phyloP scores from a whole-genome alignment of 2,113 vertebrate genomes.

The Thomomys bottae region DNA sequence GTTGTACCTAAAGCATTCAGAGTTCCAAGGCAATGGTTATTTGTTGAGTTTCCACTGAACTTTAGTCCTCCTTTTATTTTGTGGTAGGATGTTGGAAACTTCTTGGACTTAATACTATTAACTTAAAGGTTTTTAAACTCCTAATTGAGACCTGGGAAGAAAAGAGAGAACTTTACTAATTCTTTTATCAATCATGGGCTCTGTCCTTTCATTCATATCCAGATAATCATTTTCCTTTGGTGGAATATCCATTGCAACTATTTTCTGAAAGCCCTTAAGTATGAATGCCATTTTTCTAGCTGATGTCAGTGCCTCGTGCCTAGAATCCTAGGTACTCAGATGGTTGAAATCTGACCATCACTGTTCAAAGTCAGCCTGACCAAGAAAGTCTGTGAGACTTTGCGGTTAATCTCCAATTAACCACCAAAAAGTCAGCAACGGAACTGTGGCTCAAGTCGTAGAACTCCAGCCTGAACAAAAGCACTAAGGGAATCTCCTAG shows the following conservation, averaged over 20 bases:
- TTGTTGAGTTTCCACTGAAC: background rate
- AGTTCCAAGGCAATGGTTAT: background rate
- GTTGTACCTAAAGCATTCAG: background rate
- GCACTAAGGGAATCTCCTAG: too few species aligned
- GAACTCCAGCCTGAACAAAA: too few species aligned
- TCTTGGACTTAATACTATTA: background rate
- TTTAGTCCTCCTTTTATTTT: background rate
- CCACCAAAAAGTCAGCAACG: too few species aligned
- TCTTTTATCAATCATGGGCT: background rate
- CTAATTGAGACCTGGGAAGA: background rate
- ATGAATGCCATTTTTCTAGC: background rate
- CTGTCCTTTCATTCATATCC: background rate
- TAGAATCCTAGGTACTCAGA: too few species aligned
- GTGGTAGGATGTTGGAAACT: slow-evolving; percentile 1
- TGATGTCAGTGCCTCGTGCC: too few species aligned
- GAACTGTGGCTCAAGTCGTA: too few species aligned
- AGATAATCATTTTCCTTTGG: background rate
- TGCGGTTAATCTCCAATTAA: too few species aligned
- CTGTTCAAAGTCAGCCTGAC: too few species aligned
- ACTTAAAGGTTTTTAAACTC: background rate
- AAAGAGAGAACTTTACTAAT: background rate
- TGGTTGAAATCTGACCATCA: too few species aligned
- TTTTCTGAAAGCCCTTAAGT: slow-evolving; percentile 4
- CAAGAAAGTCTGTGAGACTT: too few species aligned
- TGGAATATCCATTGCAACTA: background rate